phyloP scores from a whole-genome alignment of 2,888 invertebrate species.

The Seira musarum region DNA sequence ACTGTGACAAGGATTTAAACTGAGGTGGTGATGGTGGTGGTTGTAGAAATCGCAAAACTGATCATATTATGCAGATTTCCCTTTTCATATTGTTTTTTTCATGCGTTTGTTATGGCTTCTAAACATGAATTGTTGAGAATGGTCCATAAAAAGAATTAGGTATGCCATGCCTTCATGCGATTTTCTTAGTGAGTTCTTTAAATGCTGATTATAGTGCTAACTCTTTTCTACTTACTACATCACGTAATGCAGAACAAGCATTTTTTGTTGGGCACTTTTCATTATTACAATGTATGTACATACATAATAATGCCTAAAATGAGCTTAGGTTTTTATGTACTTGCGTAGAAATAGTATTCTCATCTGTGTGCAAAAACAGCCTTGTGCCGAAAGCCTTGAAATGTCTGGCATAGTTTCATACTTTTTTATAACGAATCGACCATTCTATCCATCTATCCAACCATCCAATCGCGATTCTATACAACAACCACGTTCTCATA shows the following conservation, averaged over 20 bases:
- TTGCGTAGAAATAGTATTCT: not conserved
- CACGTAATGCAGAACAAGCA: slow-evolving; percentile 12
- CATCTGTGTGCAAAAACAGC: slow-evolving; percentile 53
- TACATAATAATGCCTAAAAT: not conserved
- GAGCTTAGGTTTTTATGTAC: no score
- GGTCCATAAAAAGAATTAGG: slow-evolving; percentile 8
- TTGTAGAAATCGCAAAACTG: not conserved
- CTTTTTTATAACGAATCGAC: slow-evolving; percentile 16
- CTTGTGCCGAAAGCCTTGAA: slow-evolving; percentile 68
- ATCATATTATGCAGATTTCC: slow-evolving; percentile 6
- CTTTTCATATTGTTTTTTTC: slow-evolving; percentile 6
- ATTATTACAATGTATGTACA: not conserved
- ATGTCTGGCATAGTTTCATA: slow-evolving; percentile 65
- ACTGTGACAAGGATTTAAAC: slow-evolving; percentile 10
- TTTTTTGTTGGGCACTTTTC: not conserved
- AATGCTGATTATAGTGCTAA: not conserved
- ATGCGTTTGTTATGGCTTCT: not conserved
- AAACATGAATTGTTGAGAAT: slow-evolving; percentile 15
- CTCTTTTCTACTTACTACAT: not conserved
- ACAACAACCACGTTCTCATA: slow-evolving; percentile 18
- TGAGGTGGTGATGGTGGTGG: not conserved
- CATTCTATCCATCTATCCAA: not conserved
- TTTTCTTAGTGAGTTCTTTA: not conserved
- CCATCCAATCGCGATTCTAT: slow-evolving; percentile 8
- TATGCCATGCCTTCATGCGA: slow-evolving; percentile 1